Evolutionary conservation across 2,888 invertebrate genomes (phyloP).

Genomic region (Athrips mouffetella): DNA sequence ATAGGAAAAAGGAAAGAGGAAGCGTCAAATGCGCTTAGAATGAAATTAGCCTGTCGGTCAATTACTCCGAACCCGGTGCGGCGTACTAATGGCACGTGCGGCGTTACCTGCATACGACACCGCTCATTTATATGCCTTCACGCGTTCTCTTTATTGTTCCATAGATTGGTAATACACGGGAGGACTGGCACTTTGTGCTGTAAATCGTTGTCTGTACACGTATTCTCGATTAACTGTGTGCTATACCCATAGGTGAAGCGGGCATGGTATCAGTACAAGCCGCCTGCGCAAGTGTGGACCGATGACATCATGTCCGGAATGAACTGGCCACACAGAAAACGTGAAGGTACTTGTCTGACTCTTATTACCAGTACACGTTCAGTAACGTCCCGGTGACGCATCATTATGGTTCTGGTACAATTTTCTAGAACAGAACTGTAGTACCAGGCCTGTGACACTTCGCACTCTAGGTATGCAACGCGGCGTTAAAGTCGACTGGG

Average conservation of each 20-base stretch:
- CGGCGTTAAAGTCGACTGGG: too few relatives aligned
- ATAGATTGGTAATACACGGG: constrained; percentile 77
- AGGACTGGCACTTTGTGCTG: constrained; percentile 75
- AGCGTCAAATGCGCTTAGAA: constrained; percentile 72
- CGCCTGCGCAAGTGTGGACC: constrained; percentile 56
- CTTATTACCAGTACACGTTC: constrained; percentile 46
- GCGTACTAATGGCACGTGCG: constrained; percentile 71
- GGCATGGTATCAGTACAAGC: constrained; percentile 62
- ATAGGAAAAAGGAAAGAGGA: constrained; percentile 79
- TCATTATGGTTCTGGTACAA: not conserved
- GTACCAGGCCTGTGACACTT: too few relatives aligned
- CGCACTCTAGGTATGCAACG: too few relatives aligned
- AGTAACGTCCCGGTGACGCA: constrained; percentile 49
- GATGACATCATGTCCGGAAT: constrained; percentile 74
- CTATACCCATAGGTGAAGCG: constrained; percentile 47
- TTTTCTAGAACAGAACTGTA: too few relatives aligned
- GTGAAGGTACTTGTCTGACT: constrained; percentile 55
- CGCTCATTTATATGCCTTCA: constrained; percentile 69
- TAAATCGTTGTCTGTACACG: constrained; percentile 76
- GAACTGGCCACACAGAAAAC: constrained; percentile 66
- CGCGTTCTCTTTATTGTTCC: constrained; percentile 74
- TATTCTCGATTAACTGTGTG: constrained; percentile 73
- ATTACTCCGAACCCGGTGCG: constrained; percentile 68
- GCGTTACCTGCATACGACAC: constrained; percentile 66
- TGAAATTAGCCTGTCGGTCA: constrained; percentile 75